These are phyloP conservation scores for Listronotus oregonensis DNA, from an alignment of 1,140 invertebrate genomes.

Conservation along the genomic window DNA sequence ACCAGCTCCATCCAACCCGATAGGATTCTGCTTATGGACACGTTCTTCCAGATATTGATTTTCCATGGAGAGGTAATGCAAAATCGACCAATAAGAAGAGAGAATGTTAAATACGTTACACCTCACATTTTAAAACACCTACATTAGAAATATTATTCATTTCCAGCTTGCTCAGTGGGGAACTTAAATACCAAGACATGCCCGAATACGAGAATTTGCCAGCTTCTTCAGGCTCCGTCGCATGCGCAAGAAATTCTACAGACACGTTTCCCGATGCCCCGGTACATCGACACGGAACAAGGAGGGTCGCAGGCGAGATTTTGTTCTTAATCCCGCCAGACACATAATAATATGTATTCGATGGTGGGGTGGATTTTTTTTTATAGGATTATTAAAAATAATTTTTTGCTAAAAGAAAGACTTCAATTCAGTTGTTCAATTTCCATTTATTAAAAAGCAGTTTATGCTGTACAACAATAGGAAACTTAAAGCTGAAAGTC, in stretches of 20 bases:
- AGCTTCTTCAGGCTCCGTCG: slow-evolving; percentile 92
- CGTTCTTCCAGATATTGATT: slow-evolving; percentile 99
- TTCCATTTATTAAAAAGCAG: no score
- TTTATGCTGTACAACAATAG: no score
- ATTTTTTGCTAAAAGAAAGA: neutral
- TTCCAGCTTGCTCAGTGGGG: slow-evolving; percentile 97
- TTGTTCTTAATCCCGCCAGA: slow-evolving; percentile 97
- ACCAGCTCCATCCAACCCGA: slow-evolving; percentile 97
- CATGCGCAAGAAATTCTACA: slow-evolving; percentile 97
- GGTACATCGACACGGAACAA: slow-evolving; percentile 99
- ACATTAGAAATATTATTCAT: slow-evolving; percentile 31
- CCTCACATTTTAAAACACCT: no score
- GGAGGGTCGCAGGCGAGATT: slow-evolving; percentile 98
- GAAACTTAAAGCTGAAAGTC: no score
- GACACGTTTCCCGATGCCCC: slow-evolving; percentile 95
- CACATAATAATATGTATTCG: slow-evolving; percentile 99
- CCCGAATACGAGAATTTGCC: slow-evolving; percentile 98
- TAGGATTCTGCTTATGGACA: slow-evolving; percentile 98
- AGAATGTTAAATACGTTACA: no score
- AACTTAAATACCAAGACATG: slow-evolving; percentile 92
- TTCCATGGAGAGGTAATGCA: slow-evolving; percentile 92
- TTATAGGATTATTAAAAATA: neutral
- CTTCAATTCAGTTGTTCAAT: neutral
- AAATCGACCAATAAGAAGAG: no score
- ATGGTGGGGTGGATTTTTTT: slow-evolving; percentile 78